Conservation (phyloP, 2,888 invertebrate species). For the Dryomyza anilis region DNA sequence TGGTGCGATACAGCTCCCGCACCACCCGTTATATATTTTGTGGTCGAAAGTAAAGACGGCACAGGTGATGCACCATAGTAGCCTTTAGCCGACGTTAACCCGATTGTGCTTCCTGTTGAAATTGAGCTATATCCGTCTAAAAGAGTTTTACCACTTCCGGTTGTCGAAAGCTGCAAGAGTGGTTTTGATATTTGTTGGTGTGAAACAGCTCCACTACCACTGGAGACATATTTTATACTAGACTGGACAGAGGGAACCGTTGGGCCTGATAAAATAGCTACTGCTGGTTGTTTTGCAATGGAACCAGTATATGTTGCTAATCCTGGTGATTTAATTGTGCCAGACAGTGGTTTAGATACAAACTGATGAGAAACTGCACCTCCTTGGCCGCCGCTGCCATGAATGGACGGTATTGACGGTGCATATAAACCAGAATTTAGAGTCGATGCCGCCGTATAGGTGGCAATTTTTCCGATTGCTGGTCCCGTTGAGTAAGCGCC, state of each 20-base stretch:
- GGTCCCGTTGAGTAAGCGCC: slow-evolving; percentile 25
- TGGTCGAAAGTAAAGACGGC: too few species aligned
- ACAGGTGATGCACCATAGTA: too few species aligned
- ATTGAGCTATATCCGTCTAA: too few species aligned
- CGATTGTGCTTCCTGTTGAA: too few species aligned
- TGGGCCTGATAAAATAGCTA: neutral
- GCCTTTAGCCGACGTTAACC: too few species aligned
- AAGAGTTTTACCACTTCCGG: too few species aligned
- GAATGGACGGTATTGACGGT: slow-evolving; percentile 24
- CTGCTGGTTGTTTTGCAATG: too few species aligned
- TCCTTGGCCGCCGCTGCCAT: slow-evolving; percentile 15
- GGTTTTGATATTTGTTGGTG: slow-evolving; percentile 45
- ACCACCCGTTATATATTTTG: too few species aligned
- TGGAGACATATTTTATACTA: neutral
- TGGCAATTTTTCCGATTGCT: too few species aligned
- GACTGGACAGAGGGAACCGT: slow-evolving; percentile 13
- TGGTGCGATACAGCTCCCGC: slow-evolving; percentile 53
- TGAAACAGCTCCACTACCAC: slow-evolving; percentile 40
- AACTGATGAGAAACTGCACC: slow-evolving; percentile 47
- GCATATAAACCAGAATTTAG: too few species aligned
- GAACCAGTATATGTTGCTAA: too few species aligned
- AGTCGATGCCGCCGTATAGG: slow-evolving; percentile 39
- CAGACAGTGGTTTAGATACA: slow-evolving; percentile 42
- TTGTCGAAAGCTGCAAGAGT: too few species aligned
- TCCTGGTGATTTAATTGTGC: slow-evolving; percentile 43